Base-by-base conservation (phyloP, 2,888 invertebrate species). In the Sarcophaga carnaria region DNA sequence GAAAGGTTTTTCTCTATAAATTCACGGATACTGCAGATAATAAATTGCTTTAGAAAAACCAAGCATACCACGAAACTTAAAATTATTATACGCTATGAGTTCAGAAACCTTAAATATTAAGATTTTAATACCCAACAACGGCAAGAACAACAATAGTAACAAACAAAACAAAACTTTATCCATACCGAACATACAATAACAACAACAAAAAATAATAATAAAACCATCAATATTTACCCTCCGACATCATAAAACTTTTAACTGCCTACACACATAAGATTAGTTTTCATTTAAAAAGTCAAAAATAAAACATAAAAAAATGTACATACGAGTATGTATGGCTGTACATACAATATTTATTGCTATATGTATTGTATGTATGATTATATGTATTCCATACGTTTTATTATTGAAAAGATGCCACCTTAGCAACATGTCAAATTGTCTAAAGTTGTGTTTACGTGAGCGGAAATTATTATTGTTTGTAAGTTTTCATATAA, bases 401-500 rank as follows among this genome's bases (percentile, higher is more conserved):
- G 22, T 70, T 69, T 17, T 77, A 62, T 70, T 85, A 81, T 85
- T 81, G 80, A 81, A 85, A 81, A 81, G 59, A 85, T 75, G 85
- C 81, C 85, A 78, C 78, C 75, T 85, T 85, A 85, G 81, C 81
- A 85, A 70, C 85, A 85, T 85, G 85, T 85, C 85, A 85, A 85
- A 85, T 80, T 85, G 80, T 85, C 85, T 85, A 81, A 85, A 85
- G 77, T 81, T 85, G 78, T 81, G 74, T 79, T 81, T 80, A 88
- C 87, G 87, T 88, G 87, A 88, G 83, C 78, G 47, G 83, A 88
- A 88, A 85, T 80, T 78, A 80, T 76, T 77, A 85, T 72, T 85
- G 67, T 80, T 72, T 80, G 62, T 77, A 37, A 71, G 37, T 76
- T 54, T 69, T 37, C 47, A 20, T 11, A 45, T 49, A 12, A 27